A percentile compares a stretch with the other conserved stretches of the same genome.
phyloP scores from a whole-genome alignment of 2,113 vertebrate genomes.

The Ictalurus punctatus region DNA sequence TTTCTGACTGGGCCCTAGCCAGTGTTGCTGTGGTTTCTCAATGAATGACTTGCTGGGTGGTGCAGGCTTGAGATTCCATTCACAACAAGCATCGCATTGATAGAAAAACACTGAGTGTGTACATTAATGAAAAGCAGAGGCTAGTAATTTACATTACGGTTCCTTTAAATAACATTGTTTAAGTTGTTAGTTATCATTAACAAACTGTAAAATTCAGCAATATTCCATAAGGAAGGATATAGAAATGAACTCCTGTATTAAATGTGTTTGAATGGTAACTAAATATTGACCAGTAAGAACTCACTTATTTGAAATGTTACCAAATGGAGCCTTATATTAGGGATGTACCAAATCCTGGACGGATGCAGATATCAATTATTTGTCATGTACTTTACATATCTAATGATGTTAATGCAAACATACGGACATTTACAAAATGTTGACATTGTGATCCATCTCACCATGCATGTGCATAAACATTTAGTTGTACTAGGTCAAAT shows the following conservation, averaged over 20 bases:
- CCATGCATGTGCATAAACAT: background rate
- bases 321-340: background rate
- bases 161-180: background rate
- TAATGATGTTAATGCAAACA: background rate
- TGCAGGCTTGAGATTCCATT: background rate
- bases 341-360: background rate
- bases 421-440: background rate
- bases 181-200: background rate
- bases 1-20: constrained; percentile 25
- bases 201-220: background rate
- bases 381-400: background rate
- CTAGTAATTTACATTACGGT: background rate
- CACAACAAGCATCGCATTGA: constrained; percentile 3
- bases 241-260: background rate
- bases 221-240: background rate
- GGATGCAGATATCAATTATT: background rate
- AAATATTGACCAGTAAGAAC: background rate
- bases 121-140: background rate
- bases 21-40: constrained; percentile 3
- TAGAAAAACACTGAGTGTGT: background rate
- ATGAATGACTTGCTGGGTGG: constrained; percentile 21
- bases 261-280: background rate
- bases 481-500: background rate
- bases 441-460: background rate
- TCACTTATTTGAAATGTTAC: background rate